These are phyloP conservation scores for Andrena hattorfiana DNA, from an alignment of 2,888 invertebrate genomes.

Conservation along the genomic window DNA sequence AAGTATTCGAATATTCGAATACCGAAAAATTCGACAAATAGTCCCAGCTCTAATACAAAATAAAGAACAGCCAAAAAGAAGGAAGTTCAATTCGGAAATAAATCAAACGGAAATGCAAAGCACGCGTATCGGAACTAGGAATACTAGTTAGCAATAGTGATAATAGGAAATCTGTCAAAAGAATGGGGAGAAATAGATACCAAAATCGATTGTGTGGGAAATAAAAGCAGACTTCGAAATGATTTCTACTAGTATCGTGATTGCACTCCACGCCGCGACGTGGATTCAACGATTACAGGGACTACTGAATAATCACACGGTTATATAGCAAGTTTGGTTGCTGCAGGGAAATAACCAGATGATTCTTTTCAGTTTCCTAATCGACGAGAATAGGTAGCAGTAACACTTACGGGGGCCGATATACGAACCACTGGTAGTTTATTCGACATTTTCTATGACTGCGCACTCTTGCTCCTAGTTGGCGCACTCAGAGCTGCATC, in stretches of 20 bases:
- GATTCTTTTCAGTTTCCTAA: constrained; percentile 46
- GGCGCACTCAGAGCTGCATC: constrained; percentile 84
- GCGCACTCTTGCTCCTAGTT: constrained; percentile 82
- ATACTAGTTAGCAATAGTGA: no score
- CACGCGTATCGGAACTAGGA: neutral
- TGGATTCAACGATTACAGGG: neutral
- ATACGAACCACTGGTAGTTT: constrained; percentile 84
- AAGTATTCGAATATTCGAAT: no score
- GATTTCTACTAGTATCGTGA: constrained; percentile 1
- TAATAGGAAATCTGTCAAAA: no score
- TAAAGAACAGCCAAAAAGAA: neutral
- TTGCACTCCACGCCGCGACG: neutral
- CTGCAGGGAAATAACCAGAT: constrained; percentile 23
- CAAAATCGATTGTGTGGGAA: neutral
- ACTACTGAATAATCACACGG: constrained; percentile 35
- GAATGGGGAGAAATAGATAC: neutral
- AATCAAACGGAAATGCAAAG: constrained; percentile 8
- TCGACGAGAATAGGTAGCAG: constrained; percentile 50
- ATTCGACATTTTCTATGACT: constrained; percentile 84
- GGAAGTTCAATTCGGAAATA: neutral
- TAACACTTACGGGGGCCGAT: constrained; percentile 70
- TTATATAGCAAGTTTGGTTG: constrained; percentile 28
- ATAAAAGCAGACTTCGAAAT: neutral
- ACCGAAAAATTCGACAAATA: no score
- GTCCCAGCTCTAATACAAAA: no score